Percentiles rank a stretch among this genome's conserved stretches.
These are phyloP conservation scores for Zalophus californianus DNA, from an alignment of 2,797 vertebrate genomes.

Conservation along the genomic window DNA sequence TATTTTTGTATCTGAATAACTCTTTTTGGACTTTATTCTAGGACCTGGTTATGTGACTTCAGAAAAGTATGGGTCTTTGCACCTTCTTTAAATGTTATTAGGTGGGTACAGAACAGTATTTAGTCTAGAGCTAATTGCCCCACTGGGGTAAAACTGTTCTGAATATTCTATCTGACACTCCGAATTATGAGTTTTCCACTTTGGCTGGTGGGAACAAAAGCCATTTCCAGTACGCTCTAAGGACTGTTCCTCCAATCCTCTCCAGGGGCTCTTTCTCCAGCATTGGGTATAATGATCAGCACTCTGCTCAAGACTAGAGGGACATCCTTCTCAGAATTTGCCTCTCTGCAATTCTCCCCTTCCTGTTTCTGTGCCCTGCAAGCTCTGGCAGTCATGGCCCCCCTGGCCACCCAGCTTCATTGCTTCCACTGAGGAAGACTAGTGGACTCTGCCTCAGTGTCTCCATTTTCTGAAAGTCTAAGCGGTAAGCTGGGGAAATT, in stretches of 20 bases:
- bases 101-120: background rate
- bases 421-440: too few species aligned
- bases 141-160: background rate
- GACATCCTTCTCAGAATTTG: background rate
- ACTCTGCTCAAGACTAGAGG: too few species aligned
- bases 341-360: background rate
- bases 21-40: background rate
- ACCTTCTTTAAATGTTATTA: background rate
- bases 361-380: background rate
- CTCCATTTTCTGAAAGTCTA: background rate
- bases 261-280: background rate
- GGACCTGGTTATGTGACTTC: background rate
- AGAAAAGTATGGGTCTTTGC: background rate
- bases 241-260: fast-evolving
- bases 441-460: fast-evolving
- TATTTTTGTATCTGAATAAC: background rate
- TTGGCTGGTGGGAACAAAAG: background rate
- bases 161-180: fast-evolving
- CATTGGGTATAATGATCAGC: fast-evolving
- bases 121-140: background rate
- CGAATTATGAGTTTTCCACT: background rate
- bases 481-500: fast-evolving
- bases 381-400: fast-evolving
- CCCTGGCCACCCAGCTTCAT: background rate
- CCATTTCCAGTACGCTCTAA: too few species aligned